A percentile compares a stretch with the other conserved stretches of the same genome.
These are phyloP conservation scores for Muscicapa adusta DNA, from an alignment of 2,113 vertebrate genomes.

Conservation along the genomic window DNA sequence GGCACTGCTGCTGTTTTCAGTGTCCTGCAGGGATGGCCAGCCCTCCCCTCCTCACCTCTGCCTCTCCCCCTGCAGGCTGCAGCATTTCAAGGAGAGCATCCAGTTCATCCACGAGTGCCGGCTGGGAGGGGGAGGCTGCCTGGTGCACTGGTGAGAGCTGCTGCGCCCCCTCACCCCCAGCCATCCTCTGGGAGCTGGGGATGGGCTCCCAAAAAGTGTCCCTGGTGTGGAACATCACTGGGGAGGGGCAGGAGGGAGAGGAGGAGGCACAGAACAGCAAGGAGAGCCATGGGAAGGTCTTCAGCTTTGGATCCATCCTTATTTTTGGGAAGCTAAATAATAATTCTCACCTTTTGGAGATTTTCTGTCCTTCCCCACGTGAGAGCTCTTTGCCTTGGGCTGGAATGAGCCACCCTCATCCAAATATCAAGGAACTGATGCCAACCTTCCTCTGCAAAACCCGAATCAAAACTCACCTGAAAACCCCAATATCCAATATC, in stretches of 20 bases:
- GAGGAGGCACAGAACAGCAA: accelerated
- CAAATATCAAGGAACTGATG: not conserved
- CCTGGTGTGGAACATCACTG: accelerated
- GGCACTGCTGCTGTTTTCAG: accelerated
- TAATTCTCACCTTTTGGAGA: not conserved
- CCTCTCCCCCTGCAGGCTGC: slow-evolving; percentile 69
- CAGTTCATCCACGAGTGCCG: slow-evolving; percentile 86
- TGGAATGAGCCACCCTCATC: not conserved
- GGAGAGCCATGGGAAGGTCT: not conserved
- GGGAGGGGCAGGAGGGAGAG: not conserved
- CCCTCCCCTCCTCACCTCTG: not conserved
- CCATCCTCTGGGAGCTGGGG: not conserved
- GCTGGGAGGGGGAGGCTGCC: slow-evolving; percentile 80
- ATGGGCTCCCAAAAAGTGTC: not conserved
- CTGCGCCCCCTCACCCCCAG: accelerated
- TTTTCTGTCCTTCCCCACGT: not conserved
- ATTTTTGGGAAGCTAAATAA: not conserved
- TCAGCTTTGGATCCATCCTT: accelerated
- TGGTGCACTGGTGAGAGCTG: slow-evolving; percentile 85
- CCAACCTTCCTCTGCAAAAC: not conserved
- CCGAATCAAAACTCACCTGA: not conserved
- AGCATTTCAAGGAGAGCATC: slow-evolving; percentile 88
- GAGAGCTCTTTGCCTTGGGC: not conserved
- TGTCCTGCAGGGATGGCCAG: not conserved
- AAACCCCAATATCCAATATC: not conserved